Percentiles rank a stretch among this genome's conserved stretches.
Conservation (phyloP, 2,888 invertebrate species). For the Aporophyla lueneburgensis region DNA sequence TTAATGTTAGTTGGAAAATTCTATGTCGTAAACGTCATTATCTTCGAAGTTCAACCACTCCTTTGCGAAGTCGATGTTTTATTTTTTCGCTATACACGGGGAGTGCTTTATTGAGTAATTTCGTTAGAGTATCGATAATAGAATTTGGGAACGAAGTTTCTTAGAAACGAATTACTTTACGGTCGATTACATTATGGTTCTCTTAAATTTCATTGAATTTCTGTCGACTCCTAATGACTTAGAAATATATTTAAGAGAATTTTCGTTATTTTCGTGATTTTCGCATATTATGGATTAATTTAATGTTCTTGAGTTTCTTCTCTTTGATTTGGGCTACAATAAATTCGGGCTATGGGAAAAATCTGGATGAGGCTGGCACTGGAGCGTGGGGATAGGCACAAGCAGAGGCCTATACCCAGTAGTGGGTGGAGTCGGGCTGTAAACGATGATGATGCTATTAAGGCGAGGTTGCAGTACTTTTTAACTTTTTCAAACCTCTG, state of each 20-base stretch:
- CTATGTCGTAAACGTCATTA: conserved; percentile 7
- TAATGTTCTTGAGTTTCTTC: not conserved
- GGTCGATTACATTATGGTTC: conserved; percentile 26
- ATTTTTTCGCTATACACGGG: conserved; percentile 29
- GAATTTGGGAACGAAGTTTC: conserved; percentile 16
- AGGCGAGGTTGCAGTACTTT: too few species aligned
- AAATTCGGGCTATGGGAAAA: not conserved
- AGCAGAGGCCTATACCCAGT: too few species aligned
- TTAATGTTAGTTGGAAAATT: not conserved
- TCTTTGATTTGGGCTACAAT: conserved; percentile 7
- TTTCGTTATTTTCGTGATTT: not conserved
- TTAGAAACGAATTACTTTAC: conserved; percentile 5
- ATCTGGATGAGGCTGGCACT: too few species aligned
- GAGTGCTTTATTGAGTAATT: conserved; percentile 27
- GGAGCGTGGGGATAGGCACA: too few species aligned
- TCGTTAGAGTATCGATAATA: conserved; percentile 28
- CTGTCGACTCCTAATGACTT: conserved; percentile 8
- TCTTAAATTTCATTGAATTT: conserved; percentile 22
- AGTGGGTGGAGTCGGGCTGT: too few species aligned
- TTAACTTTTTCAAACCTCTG: too few species aligned
- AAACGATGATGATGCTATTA: too few species aligned
- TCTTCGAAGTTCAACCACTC: conserved; percentile 63
- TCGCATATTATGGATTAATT: not conserved
- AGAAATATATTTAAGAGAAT: conserved; percentile 1
- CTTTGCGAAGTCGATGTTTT: conserved; percentile 37